phyloP scores from a whole-genome alignment of 2,797 vertebrate species.

The Bradypus variegatus region DNA sequence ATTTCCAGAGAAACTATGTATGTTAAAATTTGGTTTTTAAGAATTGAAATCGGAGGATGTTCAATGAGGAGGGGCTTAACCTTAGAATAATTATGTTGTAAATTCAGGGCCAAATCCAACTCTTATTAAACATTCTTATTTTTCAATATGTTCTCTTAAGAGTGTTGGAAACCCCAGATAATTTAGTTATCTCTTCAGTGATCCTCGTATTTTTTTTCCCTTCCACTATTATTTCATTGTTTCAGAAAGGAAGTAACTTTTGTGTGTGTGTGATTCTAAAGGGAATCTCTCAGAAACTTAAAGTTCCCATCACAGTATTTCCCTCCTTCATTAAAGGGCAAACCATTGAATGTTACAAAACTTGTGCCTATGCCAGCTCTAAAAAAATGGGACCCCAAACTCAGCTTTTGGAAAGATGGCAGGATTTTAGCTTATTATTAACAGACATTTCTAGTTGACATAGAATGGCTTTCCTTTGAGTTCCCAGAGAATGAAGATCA shows the following conservation, averaged over 20 bases:
- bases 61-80: conserved; percentile 34
- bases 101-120: conserved; percentile 36
- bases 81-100: conserved; percentile 46
- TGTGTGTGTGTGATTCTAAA: conserved; percentile 42
- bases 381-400: background rate
- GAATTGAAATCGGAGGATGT: conserved; percentile 42
- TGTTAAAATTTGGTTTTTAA: conserved; percentile 21
- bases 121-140: conserved; percentile 58
- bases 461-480: background rate
- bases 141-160: conserved; percentile 38
- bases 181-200: conserved; percentile 63
- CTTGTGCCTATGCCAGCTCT: background rate
- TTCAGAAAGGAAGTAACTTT: conserved; percentile 49
- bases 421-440: conserved; percentile 2
- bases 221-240: conserved; percentile 57
- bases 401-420: conserved; percentile 16
- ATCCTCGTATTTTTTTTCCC: conserved; percentile 42
- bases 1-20: background rate
- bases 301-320: conserved; percentile 38
- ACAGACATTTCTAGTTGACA: conserved; percentile 36
- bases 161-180: conserved; percentile 52
- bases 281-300: conserved; percentile 51
- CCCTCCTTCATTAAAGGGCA: conserved; percentile 27
- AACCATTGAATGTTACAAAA: conserved; percentile 19
- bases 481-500: background rate